Evolutionary conservation across 2,888 invertebrate genomes (phyloP), one percentile per base, ranked within the genome.

Genomic region (Tromatobia lineatoria): DNA sequence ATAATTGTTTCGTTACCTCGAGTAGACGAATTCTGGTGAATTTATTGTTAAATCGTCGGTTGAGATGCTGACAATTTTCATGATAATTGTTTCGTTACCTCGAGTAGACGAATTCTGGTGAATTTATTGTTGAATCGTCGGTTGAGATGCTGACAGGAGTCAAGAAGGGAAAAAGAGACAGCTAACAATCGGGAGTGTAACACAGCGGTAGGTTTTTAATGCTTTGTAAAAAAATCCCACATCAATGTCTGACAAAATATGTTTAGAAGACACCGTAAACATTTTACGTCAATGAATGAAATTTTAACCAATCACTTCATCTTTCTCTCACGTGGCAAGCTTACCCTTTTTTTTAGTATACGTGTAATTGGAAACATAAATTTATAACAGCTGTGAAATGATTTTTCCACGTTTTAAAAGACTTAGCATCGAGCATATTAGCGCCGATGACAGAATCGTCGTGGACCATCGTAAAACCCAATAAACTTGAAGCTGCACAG

Each of bases 101-200:
- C 61, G 61, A 23, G 23, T 42, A 54, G 66, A 71, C 64, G 64
- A 59, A 29, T 59, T 59, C 59, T 15, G 15, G 59, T 25, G 59
- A 59, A 75, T 66, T 81, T 76, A 82, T 82, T 47, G 71, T 47
- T 67, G 67, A 66, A 77, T 59, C 29, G 29, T 59, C 25, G 59
- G 34, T 79, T 50, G 77, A 47, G 76, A 77, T 34, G 52, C 29
- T 52, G 71, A 64, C 67, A 67, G 52, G 69, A 78, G 79, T 57
- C 61, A 50, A 47, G 73, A 67, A 59, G 20, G 18, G 69, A 20
- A 61, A 73, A 15, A 50, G 64, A 67, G 74, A 73, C 75, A 74
- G 83, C 80, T 79, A 83, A 84, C 81, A 79, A 81, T 81, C 71
- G 61, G 29, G 73, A n/a, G 61, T 74, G 42, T 76, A 59, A n/a